Evolutionary conservation across 2,113 vertebrate genomes (phyloP).

Genomic region (Kobus ellipsiprymnus): DNA sequence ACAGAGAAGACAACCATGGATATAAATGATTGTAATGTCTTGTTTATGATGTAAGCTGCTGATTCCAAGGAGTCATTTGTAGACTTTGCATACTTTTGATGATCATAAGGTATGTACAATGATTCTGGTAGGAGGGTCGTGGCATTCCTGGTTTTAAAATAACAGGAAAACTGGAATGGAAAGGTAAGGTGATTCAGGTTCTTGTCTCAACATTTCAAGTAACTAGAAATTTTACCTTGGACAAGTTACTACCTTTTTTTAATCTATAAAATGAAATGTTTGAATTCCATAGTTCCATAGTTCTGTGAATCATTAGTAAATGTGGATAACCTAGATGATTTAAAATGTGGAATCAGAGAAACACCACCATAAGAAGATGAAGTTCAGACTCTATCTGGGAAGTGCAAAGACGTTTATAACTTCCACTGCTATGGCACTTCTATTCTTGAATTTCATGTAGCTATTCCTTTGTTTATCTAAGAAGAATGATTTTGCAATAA

Average conservation of each 20-base stretch:
- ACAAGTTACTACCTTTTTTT: not conserved
- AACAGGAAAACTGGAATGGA: not conserved
- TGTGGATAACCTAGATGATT: not conserved
- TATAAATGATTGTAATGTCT: not conserved
- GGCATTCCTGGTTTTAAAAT: not conserved
- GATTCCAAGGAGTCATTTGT: not conserved
- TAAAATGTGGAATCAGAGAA: not conserved
- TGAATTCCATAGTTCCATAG: not conserved
- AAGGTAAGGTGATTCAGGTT: not conserved
- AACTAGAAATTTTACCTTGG: not conserved
- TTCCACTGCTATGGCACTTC: not conserved
- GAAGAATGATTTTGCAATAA: conserved; percentile 39
- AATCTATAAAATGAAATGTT: not conserved
- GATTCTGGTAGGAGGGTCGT: not conserved
- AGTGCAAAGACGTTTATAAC: not conserved
- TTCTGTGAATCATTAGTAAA: not conserved
- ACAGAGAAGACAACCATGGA: not conserved
- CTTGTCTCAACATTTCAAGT: not conserved
- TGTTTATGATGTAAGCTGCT: not conserved
- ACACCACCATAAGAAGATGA: not conserved
- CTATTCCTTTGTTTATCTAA: not conserved
- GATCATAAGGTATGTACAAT: not conserved
- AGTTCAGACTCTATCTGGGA: not conserved
- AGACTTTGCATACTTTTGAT: not conserved
- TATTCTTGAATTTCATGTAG: not conserved